A percentile compares a stretch with the other conserved stretches of the same genome.
Evolutionary conservation across 1,140 invertebrate species (phyloP).

Genomic region (Tyrophagus putrescentiae): DNA sequence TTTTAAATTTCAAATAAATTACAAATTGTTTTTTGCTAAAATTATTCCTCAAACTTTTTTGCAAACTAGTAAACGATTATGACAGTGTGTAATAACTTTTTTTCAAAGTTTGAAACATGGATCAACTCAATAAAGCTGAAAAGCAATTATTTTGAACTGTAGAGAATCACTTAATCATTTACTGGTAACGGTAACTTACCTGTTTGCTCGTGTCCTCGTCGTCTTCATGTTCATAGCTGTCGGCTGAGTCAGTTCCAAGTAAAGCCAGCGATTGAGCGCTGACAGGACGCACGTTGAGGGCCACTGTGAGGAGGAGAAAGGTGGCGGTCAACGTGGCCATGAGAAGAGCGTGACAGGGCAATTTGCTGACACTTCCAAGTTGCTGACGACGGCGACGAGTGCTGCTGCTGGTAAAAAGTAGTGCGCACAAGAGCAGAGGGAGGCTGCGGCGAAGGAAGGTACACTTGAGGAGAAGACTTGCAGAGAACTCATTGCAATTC

Average conservation of each 20-base stretch:
- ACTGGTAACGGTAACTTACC: not conserved
- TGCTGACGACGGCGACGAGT: no score
- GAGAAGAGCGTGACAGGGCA: not conserved
- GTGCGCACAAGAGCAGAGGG: not conserved
- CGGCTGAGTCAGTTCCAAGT: not conserved
- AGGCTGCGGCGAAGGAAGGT: not conserved
- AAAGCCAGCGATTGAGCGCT: not conserved
- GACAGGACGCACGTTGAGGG: not conserved
- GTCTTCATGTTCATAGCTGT: constrained; percentile 12
- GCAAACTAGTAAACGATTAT: no score
- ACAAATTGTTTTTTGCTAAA: no score
- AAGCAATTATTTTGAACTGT: no score
- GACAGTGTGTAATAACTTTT: no score
- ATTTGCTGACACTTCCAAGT: not conserved
- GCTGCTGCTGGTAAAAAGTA: not conserved
- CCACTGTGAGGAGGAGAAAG: not conserved
- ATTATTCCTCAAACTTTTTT: no score
- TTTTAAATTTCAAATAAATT: no score
- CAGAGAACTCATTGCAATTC: not conserved
- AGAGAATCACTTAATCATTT: not conserved
- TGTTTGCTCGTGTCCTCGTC: constrained; percentile 10
- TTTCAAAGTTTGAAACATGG: no score
- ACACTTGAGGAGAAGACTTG: not conserved
- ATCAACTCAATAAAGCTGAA: no score
- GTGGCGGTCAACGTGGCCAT: not conserved